Conservation (phyloP, 1,140 invertebrate genomes). For the Micrasema minimum region DNA sequence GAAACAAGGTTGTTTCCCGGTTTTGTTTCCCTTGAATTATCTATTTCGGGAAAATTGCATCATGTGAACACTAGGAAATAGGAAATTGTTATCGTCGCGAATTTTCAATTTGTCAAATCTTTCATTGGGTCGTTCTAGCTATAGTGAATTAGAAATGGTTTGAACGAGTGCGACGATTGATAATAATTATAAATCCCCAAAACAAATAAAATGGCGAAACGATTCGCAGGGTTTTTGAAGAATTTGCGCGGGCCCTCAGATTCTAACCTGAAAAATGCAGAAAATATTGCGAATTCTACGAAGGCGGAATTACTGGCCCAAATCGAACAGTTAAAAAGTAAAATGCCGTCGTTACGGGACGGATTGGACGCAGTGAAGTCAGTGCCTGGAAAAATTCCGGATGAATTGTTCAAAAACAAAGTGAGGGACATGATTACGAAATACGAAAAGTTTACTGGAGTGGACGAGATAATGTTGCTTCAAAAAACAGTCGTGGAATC, state of each 20-base stretch:
- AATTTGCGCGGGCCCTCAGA: constrained; percentile 22
- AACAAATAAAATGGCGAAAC: constrained; percentile 33
- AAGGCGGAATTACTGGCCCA: constrained; percentile 29
- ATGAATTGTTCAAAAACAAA: constrained; percentile 12
- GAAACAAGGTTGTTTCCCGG: neutral
- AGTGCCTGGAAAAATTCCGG: constrained; percentile 7
- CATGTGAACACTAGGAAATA: constrained; percentile 22
- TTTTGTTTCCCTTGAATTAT: constrained; percentile 14
- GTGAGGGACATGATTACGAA: constrained; percentile 44
- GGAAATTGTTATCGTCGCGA: constrained; percentile 11
- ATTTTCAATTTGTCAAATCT: neutral
- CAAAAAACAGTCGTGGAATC: constrained; percentile 65
- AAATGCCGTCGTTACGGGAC: constrained; percentile 26
- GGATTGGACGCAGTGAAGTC: constrained; percentile 27
- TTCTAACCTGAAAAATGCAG: constrained; percentile 41
- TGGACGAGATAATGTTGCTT: constrained; percentile 64
- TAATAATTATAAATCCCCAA: no score
- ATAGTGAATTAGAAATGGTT: neutral
- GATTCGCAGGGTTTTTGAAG: constrained; percentile 30
- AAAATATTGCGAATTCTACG: neutral
- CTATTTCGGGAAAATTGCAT: constrained; percentile 33
- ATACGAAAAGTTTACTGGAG: constrained; percentile 66
- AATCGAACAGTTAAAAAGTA: constrained; percentile 24
- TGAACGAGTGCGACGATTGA: neutral
- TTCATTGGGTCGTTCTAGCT: neutral